Evolutionary conservation across 92 coral and sea anemone species (phyloP).

Genomic region (Bergia sp.): DNA sequence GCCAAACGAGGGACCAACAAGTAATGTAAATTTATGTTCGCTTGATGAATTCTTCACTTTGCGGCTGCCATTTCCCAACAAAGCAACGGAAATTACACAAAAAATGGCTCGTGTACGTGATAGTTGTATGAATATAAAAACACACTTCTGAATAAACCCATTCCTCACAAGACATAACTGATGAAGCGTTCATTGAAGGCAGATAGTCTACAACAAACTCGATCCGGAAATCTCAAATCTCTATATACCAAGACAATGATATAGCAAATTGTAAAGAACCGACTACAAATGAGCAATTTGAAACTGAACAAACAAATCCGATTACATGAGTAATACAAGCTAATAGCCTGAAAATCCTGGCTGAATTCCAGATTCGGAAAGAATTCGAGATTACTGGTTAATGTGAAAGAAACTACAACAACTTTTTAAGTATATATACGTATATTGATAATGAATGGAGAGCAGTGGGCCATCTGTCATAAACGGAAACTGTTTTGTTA

Average conservation of each 20-base stretch:
- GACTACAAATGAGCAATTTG: neutral
- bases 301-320: neutral
- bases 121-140: neutral
- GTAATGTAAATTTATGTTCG: neutral
- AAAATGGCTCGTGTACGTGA: neutral
- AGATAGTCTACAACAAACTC: neutral
- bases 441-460: too few species aligned
- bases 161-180: neutral
- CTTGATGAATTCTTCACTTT: neutral
- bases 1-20: neutral
- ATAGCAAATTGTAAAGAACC: too few species aligned
- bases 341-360: neutral
- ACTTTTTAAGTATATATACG: too few species aligned
- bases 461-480: neutral
- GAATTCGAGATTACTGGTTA: neutral
- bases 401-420: too few species aligned
- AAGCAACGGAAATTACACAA: slow-evolving; percentile 4
- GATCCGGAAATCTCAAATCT: neutral
- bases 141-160: neutral
- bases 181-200: neutral
- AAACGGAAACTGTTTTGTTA: neutral
- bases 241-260: neutral
- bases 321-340: neutral
- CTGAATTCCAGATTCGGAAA: neutral
- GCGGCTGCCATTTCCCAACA: neutral